A percentile compares a stretch with the other conserved stretches of the same genome.
phyloP scores from a whole-genome alignment of 2,113 vertebrate genomes.

The Pituophis catenifer region DNA sequence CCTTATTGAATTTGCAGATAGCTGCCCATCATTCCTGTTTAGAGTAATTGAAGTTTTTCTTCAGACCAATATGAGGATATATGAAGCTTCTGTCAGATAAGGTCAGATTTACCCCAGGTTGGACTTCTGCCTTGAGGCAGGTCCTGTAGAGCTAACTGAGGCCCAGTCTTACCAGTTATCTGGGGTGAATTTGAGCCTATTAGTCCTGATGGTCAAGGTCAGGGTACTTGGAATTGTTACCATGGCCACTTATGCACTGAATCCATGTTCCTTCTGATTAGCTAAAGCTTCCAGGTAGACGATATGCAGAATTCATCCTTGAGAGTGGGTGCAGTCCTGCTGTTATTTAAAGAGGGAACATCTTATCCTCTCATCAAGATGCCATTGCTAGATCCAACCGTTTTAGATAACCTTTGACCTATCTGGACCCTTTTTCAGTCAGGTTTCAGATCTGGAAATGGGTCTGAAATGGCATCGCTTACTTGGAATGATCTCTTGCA shows the following conservation, averaged over 20 bases:
- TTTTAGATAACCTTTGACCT: background rate
- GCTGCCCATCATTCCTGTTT: background rate
- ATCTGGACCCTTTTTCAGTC: background rate
- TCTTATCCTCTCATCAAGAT: background rate
- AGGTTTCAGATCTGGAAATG: background rate
- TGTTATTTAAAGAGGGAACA: background rate
- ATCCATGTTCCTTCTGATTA: background rate
- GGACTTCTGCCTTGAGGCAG: background rate
- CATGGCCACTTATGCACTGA: background rate
- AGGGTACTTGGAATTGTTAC: background rate
- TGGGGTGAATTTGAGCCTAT: background rate
- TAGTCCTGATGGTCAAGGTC: background rate
- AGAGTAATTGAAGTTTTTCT: background rate
- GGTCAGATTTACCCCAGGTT: background rate
- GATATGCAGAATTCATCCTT: background rate
- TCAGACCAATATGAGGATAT: background rate
- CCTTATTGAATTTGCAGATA: background rate
- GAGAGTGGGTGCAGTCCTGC: background rate
- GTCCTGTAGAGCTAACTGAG: background rate
- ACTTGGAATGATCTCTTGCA: background rate
- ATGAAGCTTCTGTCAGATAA: background rate
- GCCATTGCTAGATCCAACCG: background rate
- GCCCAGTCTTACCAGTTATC: background rate
- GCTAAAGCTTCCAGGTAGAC: background rate
- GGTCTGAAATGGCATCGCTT: background rate